Conservation (phyloP, 2,113 vertebrate species). For the Burhinus oedicnemus region DNA sequence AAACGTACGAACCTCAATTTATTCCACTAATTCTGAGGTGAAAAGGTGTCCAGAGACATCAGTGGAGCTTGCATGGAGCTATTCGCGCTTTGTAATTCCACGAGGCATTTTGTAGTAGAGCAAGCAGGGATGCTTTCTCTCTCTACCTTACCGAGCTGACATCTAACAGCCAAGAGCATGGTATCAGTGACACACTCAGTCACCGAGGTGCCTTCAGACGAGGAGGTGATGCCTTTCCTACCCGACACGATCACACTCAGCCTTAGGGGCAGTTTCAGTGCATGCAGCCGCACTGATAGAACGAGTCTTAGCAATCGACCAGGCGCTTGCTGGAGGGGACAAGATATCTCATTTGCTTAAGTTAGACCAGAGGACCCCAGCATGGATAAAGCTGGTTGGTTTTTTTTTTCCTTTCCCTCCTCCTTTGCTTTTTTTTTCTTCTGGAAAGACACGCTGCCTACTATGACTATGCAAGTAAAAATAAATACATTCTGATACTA, state of each 20-base stretch:
- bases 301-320: not conserved
- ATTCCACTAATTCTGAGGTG: not conserved
- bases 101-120: not conserved
- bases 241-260: not conserved
- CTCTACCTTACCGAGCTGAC: conserved; percentile 22
- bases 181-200: conserved; percentile 21
- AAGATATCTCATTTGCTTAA: conserved; percentile 58
- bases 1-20: not conserved
- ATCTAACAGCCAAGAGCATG: conserved; percentile 4
- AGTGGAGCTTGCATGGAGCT: not conserved
- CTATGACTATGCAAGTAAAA: conserved; percentile 58
- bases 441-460: not conserved
- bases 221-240: conserved; percentile 24
- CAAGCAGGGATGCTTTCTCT: not conserved
- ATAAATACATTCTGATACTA: conserved; percentile 64
- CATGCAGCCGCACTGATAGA: not conserved
- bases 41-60: not conserved
- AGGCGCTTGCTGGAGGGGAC: conserved; percentile 26
- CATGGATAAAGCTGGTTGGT: not conserved
- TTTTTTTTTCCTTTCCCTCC: no score
- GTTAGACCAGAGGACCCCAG: conserved; percentile 18
- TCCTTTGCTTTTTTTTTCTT: not conserved
- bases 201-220: not conserved
- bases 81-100: not conserved
- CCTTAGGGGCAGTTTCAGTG: conserved; percentile 10